Conservation (phyloP, 2,888 invertebrate genomes). For the Acleris laterana region DNA sequence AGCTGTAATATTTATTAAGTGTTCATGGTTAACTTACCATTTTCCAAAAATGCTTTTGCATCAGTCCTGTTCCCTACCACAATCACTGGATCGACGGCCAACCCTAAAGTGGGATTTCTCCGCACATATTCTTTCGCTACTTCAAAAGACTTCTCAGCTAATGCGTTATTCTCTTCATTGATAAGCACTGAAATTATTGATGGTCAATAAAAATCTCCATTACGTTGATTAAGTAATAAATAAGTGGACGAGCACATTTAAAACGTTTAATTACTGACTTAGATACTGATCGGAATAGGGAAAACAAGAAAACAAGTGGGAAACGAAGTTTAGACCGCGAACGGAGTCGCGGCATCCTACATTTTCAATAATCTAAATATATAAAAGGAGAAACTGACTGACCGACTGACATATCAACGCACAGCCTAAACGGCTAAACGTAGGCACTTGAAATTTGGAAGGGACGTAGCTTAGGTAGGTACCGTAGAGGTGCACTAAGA, state of each 20-base stretch:
- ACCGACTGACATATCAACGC: no score
- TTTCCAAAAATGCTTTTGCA: conserved; percentile 88
- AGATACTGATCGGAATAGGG: no score
- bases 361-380: conserved; percentile 1
- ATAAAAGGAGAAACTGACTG: no score
- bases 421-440: no score
- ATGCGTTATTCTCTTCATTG: conserved; percentile 89
- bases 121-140: conserved; percentile 89
- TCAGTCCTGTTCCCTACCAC: conserved; percentile 89
- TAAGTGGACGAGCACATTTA: background rate
- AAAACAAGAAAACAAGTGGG: no score
- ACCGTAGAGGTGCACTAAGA: no score
- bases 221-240: background rate
- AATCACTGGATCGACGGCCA: conserved; percentile 85
- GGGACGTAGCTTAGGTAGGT: no score
- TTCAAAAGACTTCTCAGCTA: conserved; percentile 88
- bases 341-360: no score
- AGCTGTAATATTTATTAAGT: background rate
- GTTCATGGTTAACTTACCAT: conserved; percentile 79
- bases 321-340: no score
- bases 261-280: no score
- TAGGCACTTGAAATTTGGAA: no score
- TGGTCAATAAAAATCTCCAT: background rate
- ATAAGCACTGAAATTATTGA: conserved; percentile 85
- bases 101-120: conserved; percentile 87